Evolutionary conservation across 2,797 vertebrate species (phyloP), one percentile per base, ranked within the genome.

Genomic region (Argya squamiceps): DNA sequence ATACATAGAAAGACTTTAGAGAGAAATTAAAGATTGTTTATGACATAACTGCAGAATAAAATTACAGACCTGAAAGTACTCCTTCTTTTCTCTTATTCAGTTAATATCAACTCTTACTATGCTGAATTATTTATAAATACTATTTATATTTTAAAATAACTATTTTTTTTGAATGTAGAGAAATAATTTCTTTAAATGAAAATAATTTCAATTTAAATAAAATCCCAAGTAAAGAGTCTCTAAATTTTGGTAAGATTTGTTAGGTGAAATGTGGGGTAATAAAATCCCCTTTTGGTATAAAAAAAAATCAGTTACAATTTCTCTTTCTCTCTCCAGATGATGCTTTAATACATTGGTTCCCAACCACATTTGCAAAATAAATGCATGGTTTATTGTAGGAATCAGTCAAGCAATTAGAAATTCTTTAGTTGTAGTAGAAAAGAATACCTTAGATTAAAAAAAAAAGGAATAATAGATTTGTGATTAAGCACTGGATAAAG

Each of bases 1-100:
- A 84, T 34, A 27, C 41, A 55, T 37, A 71, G 62, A 74, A n/a
- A 71, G 50, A 74, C 86, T 84, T 97, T 73, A 94, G 64, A 93
- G 23, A 44, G 20, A 94, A 91, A 87, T 70, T 84, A 89, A 88
- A 73, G 39, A 69, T 49, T 3, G 23, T 49, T 65, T 80, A 70
- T 77, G 18, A 70, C 21, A 64, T 73, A 87, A 79, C 24, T 82
- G 50, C 24, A 92, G 39, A 91, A 88, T 26, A 63, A 27, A 71
- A 83, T 84, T 68, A 52, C 15, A 86, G 30, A 22, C 4, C 22
- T 70, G 59, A 65, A 85, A 24, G 13, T 67, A 67, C 27, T 86
- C n/a, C 39, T 85, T 80, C 16, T 83, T 79, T 83, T 79, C 88
- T 84, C n/a, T 70, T 87, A 84, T 58, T 80, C 27, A 78, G 70